Conservation (phyloP, 30 jellyfish, hydroid and myxozoan genomes). For the Aurelia sp. region DNA sequence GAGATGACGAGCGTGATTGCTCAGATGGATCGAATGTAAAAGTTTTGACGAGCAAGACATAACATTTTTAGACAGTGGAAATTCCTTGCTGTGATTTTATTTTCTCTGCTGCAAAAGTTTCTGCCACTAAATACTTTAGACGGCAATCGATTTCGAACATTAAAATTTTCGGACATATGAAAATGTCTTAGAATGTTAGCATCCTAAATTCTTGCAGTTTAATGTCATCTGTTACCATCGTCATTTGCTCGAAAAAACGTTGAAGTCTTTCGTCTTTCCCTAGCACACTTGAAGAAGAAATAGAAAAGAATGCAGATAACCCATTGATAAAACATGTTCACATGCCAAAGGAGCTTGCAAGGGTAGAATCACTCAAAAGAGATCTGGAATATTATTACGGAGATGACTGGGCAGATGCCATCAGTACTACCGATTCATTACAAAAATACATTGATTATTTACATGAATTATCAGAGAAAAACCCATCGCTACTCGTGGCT, state of each 20-base stretch:
- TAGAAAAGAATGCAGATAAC: conserved; percentile 56
- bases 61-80: too few species aligned
- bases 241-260: not conserved
- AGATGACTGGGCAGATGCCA: conserved; percentile 79
- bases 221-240: too few species aligned
- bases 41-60: too few species aligned
- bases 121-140: too few species aligned
- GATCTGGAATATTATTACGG: conserved; percentile 76
- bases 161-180: too few species aligned
- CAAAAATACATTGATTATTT: conserved; percentile 56
- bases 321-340: conserved; percentile 50
- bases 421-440: conserved; percentile 49
- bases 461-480: conserved; percentile 43
- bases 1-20: too few species aligned
- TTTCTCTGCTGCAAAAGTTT: too few species aligned
- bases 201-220: too few species aligned
- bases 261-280: not conserved
- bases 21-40: too few species aligned
- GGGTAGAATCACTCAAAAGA: conserved; percentile 53
- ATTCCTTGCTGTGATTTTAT: too few species aligned
- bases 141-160: too few species aligned
- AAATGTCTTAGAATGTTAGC: too few species aligned
- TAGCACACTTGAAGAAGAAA: conserved; percentile 79
- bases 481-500: conserved; percentile 67
- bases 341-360: conserved; percentile 67